Conservation (phyloP, 2,797 vertebrate species). For the Oophaga sylvatica region DNA sequence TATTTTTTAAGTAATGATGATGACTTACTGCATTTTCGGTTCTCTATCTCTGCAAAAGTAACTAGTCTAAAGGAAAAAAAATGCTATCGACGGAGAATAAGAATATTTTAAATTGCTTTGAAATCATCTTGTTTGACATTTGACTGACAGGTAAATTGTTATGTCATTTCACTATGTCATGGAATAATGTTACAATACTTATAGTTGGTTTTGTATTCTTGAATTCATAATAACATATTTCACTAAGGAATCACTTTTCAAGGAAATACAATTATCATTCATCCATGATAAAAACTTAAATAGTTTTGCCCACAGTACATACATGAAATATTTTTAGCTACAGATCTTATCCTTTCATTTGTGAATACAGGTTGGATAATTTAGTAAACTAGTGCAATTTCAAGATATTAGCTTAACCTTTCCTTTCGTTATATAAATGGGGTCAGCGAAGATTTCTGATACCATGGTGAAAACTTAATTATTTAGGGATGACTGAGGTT, state of each 20-base stretch:
- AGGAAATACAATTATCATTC: conserved; percentile 52
- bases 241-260: conserved; percentile 55
- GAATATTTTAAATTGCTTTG: conserved; percentile 50
- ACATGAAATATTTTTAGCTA: conserved; percentile 15
- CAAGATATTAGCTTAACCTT: not conserved
- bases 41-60: not conserved
- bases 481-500: too few relatives aligned
- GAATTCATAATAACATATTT: conserved; percentile 60
- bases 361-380: not conserved
- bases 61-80: conserved; percentile 21
- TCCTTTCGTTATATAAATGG: not conserved
- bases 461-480: not conserved
- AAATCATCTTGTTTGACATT: conserved; percentile 60
- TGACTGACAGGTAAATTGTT: conserved; percentile 60
- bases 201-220: conserved; percentile 53
- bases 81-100: conserved; percentile 27
- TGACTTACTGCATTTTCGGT: not conserved
- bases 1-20: not conserved
- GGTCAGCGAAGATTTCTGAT: not conserved
- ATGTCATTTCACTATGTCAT: conserved; percentile 60
- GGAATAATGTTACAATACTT: conserved; percentile 59
- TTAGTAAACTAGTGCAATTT: not conserved
- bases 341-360: conserved; percentile 6
- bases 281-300: conserved; percentile 52
- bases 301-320: conserved; percentile 38